Conservation (phyloP, 2,888 invertebrate genomes). For the Fissipunctia ypsillon region DNA sequence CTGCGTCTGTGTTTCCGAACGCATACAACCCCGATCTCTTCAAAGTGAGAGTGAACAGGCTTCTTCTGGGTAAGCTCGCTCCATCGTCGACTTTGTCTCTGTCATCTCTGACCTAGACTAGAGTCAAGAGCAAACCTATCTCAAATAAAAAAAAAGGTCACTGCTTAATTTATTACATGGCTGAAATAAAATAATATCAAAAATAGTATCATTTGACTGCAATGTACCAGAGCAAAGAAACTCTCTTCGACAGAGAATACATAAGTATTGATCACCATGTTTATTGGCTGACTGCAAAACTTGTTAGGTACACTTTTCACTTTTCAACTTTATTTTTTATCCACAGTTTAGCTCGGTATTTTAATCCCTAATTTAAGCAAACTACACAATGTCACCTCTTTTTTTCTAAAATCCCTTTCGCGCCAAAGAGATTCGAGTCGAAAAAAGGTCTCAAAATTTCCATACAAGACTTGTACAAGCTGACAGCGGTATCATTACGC, state of each 20-base stretch:
- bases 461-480: constrained; percentile 39
- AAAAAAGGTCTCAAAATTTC: constrained; percentile 49
- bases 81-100: no score
- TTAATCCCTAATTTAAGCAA: constrained; percentile 12
- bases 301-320: no score
- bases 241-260: neutral
- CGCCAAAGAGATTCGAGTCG: constrained; percentile 24
- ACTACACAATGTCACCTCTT: constrained; percentile 10
- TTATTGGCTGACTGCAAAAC: neutral
- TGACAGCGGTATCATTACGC: constrained; percentile 56
- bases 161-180: neutral
- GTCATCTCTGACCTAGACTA: no score
- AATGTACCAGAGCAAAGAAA: neutral
- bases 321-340: constrained; percentile 11
- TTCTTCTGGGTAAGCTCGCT: no score
- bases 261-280: neutral
- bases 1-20: no score
- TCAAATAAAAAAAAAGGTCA: no score
- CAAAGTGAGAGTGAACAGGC: no score
- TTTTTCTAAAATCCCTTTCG: constrained; percentile 42
- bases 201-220: neutral
- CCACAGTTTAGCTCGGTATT: neutral
- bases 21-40: no score
- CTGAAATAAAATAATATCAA: neutral
- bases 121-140: no score